Base-by-base conservation (phyloP, 2,888 invertebrate genomes). In the Tetropium fuscum region DNA sequence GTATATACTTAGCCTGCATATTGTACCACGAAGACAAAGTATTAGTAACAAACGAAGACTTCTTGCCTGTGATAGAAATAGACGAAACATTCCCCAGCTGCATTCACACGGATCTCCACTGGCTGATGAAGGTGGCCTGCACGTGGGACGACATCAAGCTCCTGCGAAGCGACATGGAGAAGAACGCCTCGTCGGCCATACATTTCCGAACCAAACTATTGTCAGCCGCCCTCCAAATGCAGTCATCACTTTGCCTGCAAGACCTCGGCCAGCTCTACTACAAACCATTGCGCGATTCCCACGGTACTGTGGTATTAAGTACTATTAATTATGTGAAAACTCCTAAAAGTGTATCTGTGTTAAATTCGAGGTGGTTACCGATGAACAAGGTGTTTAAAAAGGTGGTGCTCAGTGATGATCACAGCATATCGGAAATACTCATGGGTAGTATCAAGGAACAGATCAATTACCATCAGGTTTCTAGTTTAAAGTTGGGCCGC, bases 61-160 rank as follows among this genome's bases (percentile, higher is more conserved):
- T 95, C 81, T 85, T 98, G 61, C 98, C 98, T 0, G 94, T 97
- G 59, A 93, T 98, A 74, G 97, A 98, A 84, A 94, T 98, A 45
- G 98, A 98, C 80, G 98, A 98, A 82, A 94, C 94, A 22, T 97
- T 95, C 80, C 94, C 96, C 38, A 93, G 92, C 73, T 93, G 94
- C 68, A 89, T 97, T 64, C 91, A 96, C 80, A 90, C 89, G 60
- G 98, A 98, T 82, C 94, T 97, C 81, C 94, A 98, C 80, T 99
- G 98, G 98, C 86, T 98, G 16, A 95, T 98, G 93, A 73, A 77
- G 25, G 91, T 98, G 27, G 93, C 97, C 0, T 95, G 97, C 79
- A 93, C 95, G 0, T 98, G 98, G 98, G 96, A 97, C 73, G 97
- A 98, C 78, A 94, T 96, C 4, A 97, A 96, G 77, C 88, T 91